Evolutionary conservation across 2,797 vertebrate genomes (phyloP).

Genomic region (Lycodopsis pacificus): DNA sequence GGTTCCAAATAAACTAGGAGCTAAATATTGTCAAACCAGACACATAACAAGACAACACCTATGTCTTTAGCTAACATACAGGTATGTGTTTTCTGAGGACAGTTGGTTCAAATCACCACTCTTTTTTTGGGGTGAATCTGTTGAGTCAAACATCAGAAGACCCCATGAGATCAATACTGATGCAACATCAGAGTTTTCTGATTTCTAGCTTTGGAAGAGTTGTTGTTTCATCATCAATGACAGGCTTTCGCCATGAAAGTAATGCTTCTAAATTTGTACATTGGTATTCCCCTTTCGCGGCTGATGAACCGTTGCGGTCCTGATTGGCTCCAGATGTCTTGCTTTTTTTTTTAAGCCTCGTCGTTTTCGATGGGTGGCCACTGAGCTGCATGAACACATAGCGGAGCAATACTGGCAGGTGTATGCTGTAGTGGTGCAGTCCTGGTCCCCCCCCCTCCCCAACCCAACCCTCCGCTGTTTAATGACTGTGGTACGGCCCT

Average conservation of each 20-base stretch:
- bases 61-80: not conserved
- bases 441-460: slow-evolving; percentile 20
- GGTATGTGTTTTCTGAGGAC: not conserved
- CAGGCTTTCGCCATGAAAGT: slow-evolving; percentile 18
- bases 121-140: not conserved
- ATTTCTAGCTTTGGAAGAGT: slow-evolving; percentile 22
- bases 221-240: slow-evolving; percentile 21
- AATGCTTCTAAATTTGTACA: slow-evolving; percentile 37
- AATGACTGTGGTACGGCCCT: slow-evolving; percentile 71
- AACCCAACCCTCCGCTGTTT: slow-evolving; percentile 55
- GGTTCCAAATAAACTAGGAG: not conserved
- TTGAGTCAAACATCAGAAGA: slow-evolving; percentile 12
- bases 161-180: not conserved
- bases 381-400: slow-evolving; percentile 33
- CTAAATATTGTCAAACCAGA: not conserved
- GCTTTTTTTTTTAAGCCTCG: slow-evolving; percentile 33
- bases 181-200: not conserved
- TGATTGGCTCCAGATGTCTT: slow-evolving; percentile 69
- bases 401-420: slow-evolving; percentile 70
- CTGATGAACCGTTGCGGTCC: slow-evolving; percentile 54
- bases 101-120: not conserved
- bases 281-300: slow-evolving; percentile 44
- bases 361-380: slow-evolving; percentile 50
- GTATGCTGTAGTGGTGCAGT: slow-evolving; percentile 58
- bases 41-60: not conserved